Percentiles rank a stretch among this genome's conserved stretches.
Conservation (phyloP, 2,888 invertebrate genomes). For the Timema podura region DNA sequence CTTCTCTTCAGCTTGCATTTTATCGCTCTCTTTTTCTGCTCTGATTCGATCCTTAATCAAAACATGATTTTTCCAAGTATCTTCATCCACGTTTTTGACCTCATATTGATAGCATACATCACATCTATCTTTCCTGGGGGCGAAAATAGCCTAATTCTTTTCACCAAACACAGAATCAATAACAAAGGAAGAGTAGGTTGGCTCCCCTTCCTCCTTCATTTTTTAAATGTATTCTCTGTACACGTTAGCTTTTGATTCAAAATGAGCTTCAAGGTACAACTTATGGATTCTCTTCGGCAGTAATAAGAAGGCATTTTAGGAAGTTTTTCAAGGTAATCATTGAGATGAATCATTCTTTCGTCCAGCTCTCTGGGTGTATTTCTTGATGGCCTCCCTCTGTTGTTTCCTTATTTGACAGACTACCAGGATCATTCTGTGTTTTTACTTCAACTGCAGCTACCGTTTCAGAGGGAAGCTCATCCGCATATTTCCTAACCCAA, state of each 20-base stretch:
- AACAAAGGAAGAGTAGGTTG: constrained; percentile 9
- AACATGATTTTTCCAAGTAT: background rate
- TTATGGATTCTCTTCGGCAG: background rate
- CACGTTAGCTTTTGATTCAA: constrained; percentile 3
- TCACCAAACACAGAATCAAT: background rate
- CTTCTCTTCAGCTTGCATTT: constrained; percentile 1
- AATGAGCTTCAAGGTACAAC: background rate
- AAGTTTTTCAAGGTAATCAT: background rate
- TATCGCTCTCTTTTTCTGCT: background rate
- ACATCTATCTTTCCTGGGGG: too few relatives aligned
- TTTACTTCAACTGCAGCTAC: background rate
- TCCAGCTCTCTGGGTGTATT: background rate
- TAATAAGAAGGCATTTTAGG: constrained; percentile 3
- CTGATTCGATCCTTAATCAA: background rate
- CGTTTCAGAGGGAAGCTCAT: background rate
- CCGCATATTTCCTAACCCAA: background rate
- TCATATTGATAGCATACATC: background rate
- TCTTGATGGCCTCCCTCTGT: background rate
- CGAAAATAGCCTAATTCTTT: background rate
- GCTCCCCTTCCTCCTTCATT: background rate
- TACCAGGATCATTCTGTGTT: background rate
- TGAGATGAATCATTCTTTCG: constrained; percentile 1
- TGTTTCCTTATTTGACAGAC: background rate
- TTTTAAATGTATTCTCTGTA: background rate
- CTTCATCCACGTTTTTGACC: background rate